These are phyloP conservation scores for Acinonyx jubatus DNA, from an alignment of 2,113 vertebrate genomes.

Conservation along the genomic window DNA sequence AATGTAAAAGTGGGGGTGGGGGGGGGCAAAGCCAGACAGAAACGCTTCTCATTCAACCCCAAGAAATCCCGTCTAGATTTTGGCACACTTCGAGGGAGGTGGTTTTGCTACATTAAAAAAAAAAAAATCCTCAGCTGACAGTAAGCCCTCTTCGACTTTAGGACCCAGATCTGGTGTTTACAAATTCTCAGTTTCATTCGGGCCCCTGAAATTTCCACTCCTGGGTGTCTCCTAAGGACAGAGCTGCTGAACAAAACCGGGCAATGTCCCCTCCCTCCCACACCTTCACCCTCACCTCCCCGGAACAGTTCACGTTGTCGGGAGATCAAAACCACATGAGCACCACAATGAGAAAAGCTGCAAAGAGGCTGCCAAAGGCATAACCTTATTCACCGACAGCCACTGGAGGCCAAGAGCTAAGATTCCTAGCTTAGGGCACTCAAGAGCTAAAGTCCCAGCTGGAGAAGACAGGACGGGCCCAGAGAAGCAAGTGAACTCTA, in stretches of 20 bases:
- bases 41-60: neutral
- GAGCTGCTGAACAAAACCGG: conserved; percentile 31
- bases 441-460: conserved; percentile 35
- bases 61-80: neutral
- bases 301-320: neutral
- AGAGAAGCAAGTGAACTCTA: conserved; percentile 40
- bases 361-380: conserved; percentile 46
- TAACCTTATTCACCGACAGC: conserved; percentile 35
- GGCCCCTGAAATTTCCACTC: conserved; percentile 41
- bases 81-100: neutral
- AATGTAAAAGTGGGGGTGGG: neutral
- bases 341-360: conserved; percentile 44
- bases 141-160: neutral
- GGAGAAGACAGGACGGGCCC: neutral
- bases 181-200: conserved; percentile 19
- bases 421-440: neutral
- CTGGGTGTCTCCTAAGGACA: conserved; percentile 45
- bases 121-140: neutral
- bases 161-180: neutral
- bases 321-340: conserved; percentile 51
- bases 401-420: conserved; percentile 44
- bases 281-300: neutral
- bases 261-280: neutral
- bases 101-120: neutral
- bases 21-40: neutral